Conservation (phyloP, 2,888 invertebrate species). For the Falcaria lacertinaria region DNA sequence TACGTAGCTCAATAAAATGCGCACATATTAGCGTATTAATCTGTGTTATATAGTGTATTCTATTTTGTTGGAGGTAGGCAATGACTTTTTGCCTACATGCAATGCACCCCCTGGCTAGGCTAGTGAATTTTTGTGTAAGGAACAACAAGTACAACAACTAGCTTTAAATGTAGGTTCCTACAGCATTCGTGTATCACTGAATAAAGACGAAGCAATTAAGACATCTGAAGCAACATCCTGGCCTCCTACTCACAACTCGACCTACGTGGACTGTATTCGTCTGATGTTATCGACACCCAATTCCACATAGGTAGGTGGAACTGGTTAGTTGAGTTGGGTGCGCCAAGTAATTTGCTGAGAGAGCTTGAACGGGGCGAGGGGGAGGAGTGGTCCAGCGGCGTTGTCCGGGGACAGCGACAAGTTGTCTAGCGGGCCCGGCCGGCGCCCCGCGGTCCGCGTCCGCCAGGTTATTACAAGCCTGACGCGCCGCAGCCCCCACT, state of each 20-base stretch:
- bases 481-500: constrained; percentile 25
- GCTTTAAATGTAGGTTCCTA: too few relatives aligned
- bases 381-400: constrained; percentile 8
- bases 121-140: too few relatives aligned
- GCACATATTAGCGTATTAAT: too few relatives aligned
- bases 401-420: constrained; percentile 65
- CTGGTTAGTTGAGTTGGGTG: constrained; percentile 51
- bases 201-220: too few relatives aligned
- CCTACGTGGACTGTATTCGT: constrained; percentile 8
- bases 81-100: too few relatives aligned
- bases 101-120: too few relatives aligned
- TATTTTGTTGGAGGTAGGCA: too few relatives aligned
- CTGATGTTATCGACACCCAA: constrained; percentile 29
- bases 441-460: constrained; percentile 23
- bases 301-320: constrained; percentile 34
- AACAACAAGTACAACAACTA: too few relatives aligned
- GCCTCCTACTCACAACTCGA: neutral
- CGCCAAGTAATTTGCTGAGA: constrained; percentile 49
- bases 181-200: too few relatives aligned
- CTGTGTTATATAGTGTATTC: too few relatives aligned
- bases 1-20: too few relatives aligned
- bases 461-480: constrained; percentile 50
- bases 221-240: neutral
- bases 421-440: constrained; percentile 70
- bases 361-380: constrained; percentile 24